Conservation (phyloP, 2,888 invertebrate species). For the Sycophila texana region DNA sequence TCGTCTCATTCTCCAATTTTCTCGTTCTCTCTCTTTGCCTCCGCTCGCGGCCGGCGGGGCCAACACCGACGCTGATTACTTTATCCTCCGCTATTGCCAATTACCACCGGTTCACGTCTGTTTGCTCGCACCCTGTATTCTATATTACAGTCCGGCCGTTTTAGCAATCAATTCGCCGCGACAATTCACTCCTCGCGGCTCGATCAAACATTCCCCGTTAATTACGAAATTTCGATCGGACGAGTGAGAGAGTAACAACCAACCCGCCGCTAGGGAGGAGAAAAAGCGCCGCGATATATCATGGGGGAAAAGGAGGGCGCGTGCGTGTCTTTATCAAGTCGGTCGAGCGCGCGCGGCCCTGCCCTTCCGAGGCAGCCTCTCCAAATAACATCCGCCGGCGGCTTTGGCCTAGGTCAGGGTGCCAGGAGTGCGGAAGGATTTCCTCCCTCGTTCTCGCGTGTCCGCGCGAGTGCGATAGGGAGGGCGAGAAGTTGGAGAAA, state of each 20-base stretch:
- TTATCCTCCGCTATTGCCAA: conserved; percentile 46
- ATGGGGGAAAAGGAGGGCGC: not conserved
- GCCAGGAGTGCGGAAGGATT: conserved; percentile 61
- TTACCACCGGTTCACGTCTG: conserved; percentile 10
- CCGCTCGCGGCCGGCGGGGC: not conserved
- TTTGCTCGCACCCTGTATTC: conserved; percentile 13
- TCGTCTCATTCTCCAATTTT: conserved; percentile 7
- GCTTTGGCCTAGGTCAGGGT: conserved; percentile 62
- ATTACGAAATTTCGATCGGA: not conserved
- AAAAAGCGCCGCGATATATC: not conserved
- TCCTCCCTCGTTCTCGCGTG: conserved; percentile 50
- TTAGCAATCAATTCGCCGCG: not conserved
- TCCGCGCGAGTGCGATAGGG: conserved; percentile 44
- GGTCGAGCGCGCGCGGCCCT: not conserved
- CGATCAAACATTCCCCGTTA: not conserved
- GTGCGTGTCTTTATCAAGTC: conserved; percentile 21
- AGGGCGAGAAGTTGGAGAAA: conserved; percentile 60
- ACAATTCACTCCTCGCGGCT: no score
- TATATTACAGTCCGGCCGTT: not conserved
- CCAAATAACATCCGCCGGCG: not conserved
- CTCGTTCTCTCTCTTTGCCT: not conserved
- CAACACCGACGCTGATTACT: conserved; percentile 18
- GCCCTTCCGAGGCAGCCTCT: not conserved
- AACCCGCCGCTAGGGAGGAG: not conserved
- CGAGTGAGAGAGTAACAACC: no score